Percentiles rank a stretch among this genome's conserved stretches.
Evolutionary conservation across 1,140 invertebrate species (phyloP).

Genomic region (Daktulosphaira vitifoliae): DNA sequence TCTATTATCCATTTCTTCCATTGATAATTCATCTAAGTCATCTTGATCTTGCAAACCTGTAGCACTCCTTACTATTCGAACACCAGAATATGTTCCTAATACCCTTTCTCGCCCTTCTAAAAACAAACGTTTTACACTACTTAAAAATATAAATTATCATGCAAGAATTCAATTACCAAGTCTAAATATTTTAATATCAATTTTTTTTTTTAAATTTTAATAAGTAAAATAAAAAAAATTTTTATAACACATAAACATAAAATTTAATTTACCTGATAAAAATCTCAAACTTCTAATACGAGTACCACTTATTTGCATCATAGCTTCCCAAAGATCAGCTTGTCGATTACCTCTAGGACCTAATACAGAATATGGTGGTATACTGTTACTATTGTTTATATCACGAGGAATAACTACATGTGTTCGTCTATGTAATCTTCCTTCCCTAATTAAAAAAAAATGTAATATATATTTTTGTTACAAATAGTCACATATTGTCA

Average conservation of each 20-base stretch:
- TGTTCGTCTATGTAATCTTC: not conserved
- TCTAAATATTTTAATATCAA: not conserved
- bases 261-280: constrained; percentile 13
- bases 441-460: constrained; percentile 4
- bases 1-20: not conserved
- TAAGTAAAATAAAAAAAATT: no score
- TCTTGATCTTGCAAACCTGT: constrained; percentile 34
- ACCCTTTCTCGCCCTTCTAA: constrained; percentile 15
- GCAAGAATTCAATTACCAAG: not conserved
- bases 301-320: constrained; percentile 20
- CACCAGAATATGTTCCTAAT: constrained; percentile 38
- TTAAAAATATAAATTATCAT: not conserved
- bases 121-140: not conserved
- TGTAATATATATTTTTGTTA: no score
- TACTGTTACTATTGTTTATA: not conserved
- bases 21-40: not conserved
- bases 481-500: no score
- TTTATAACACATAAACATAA: no score
- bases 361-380: constrained; percentile 27
- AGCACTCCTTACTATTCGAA: constrained; percentile 32
- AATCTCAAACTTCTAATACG: constrained; percentile 28
- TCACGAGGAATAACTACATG: constrained; percentile 30
- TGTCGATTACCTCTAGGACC: constrained; percentile 21
- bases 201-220: no score
- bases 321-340: constrained; percentile 28